Evolutionary conservation across 2,113 vertebrate genomes (phyloP).

Genomic region (Gambusia holbrooki): DNA sequence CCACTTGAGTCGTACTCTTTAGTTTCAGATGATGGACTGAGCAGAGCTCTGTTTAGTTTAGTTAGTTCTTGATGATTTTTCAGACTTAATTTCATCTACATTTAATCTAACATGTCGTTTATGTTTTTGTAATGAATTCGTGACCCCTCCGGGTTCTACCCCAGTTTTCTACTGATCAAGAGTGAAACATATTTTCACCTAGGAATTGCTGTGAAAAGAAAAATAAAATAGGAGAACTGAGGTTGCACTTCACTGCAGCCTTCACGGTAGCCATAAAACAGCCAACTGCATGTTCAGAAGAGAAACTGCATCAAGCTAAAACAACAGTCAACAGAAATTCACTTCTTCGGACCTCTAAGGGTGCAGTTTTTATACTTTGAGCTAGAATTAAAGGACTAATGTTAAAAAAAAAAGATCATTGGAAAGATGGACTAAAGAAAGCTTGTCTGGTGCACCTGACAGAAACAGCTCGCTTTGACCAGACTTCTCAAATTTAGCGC

Average conservation of each 20-base stretch:
- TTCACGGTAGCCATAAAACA: not conserved
- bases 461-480: slow-evolving; percentile 45
- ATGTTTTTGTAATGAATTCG: too few relatives aligned
- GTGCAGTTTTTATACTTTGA: not conserved
- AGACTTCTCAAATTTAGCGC: slow-evolving; percentile 56
- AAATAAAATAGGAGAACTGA: not conserved
- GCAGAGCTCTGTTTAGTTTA: not conserved
- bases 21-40: not conserved
- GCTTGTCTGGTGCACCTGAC: slow-evolving; percentile 37
- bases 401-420: slow-evolving; percentile 30
- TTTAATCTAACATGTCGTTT: too few relatives aligned
- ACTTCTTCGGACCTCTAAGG: not conserved
- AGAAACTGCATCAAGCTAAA: not conserved
- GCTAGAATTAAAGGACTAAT: not conserved
- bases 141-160: too few relatives aligned
- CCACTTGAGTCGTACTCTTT: not conserved
- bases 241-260: not conserved
- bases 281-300: not conserved
- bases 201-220: not conserved
- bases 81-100: too few relatives aligned
- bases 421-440: slow-evolving; percentile 36
- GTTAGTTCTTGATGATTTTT: not conserved
- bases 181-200: too few relatives aligned
- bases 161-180: too few relatives aligned
- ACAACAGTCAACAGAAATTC: not conserved